Conservation (phyloP, 2,113 vertebrate genomes). For the Pipa parva region DNA sequence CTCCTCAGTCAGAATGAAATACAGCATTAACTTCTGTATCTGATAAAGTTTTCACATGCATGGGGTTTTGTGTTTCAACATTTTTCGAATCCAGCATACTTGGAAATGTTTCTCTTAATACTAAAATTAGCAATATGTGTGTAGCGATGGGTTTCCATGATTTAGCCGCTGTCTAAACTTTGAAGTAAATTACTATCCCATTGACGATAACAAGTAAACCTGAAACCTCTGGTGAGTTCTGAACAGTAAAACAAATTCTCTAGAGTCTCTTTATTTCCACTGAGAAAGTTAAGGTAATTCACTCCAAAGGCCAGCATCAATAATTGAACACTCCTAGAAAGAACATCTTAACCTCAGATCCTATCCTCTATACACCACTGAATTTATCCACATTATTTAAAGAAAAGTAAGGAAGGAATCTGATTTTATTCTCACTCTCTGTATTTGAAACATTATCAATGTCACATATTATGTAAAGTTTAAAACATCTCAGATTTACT, state of each 20-base stretch:
- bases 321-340: conserved; percentile 1
- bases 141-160: too few relatives aligned
- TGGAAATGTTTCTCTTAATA: too few relatives aligned
- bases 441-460: too few relatives aligned
- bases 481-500: too few relatives aligned
- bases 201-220: not conserved
- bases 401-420: not conserved
- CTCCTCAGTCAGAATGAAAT: too few relatives aligned
- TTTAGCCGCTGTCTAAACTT: not conserved
- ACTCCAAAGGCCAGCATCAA: not conserved
- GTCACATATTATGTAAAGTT: too few relatives aligned
- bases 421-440: too few relatives aligned
- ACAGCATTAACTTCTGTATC: too few relatives aligned
- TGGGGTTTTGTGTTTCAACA: too few relatives aligned
- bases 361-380: not conserved
- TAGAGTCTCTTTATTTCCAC: not conserved
- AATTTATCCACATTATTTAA: not conserved
- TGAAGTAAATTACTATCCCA: not conserved
- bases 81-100: too few relatives aligned
- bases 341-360: not conserved
- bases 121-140: too few relatives aligned
- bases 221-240: not conserved
- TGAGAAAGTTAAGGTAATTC: not conserved
- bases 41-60: too few relatives aligned
- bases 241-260: not conserved